Base-by-base conservation (phyloP, 2,797 vertebrate species). In the Hyperoplus immaculatus region DNA sequence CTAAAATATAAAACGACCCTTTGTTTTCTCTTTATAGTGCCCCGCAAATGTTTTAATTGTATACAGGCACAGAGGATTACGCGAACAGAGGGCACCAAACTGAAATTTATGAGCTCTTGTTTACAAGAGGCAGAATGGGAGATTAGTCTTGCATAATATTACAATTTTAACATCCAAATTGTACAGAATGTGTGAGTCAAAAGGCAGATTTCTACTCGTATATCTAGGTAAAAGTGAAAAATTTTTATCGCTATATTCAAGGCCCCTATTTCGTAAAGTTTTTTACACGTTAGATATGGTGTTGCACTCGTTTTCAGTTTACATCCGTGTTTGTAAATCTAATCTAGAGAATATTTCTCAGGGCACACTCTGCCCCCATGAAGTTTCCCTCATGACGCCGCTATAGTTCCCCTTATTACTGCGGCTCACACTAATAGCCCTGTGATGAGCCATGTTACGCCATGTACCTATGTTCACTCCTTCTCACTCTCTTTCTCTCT, bases 381-480 rank as follows among this genome's bases (percentile, higher is more conserved):
- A 55, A 78, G 61, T 69, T 56, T 72, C 47, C 62, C 38, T 51
- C 46, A 46, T 53, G 39, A 39, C 61, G 38, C 69, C 18, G 7
- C 81, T 74, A 47, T 72, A 82, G 73, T 68, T 83, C 64, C 64
- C 67, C 83, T 85, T 84, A 82, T 81, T 80, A 69, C 71, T 13
- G 55, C 41, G 6, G 77, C 71, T 69, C 70, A 51, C 50, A 11
- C 74, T 90, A 91, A 88, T 85, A 68, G 82, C 83, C 76, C 77
- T 67, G 78, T 77, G 81, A 90, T 87, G 42, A 41, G 63, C 80
- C 64, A 69, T 81, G 82, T 84, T 92, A 85, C 77, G 75, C 78
- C 75, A 59, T 59, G 79, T 78, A 77, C 80, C 79, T 79, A 80
- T n/a, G 69, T 75, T 78, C 82, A 18, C 75, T 74, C 72, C 57